Base-by-base conservation (phyloP, 2,888 invertebrate genomes). In the Metopia argyrocephala region DNA sequence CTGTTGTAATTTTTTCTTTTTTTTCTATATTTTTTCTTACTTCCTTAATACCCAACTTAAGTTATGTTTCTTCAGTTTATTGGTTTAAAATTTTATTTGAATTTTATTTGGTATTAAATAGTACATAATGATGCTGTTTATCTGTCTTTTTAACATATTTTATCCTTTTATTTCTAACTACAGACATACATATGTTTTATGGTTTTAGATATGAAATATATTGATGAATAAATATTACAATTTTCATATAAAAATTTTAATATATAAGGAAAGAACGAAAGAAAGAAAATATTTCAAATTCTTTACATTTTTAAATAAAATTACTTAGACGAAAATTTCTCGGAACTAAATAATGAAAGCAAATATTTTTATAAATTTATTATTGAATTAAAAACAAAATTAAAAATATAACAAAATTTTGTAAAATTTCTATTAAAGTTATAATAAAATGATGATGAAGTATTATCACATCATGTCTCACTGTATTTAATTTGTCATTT, bases 181-280 rank as follows among this genome's bases (percentile, higher is more conserved):
- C 21, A 50, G 28, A 25, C 18, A 48, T 56, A 25, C 62, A 31
- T 9, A 15, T 38, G 15, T 12, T 38, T 9, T 38, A 4, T 38
- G 3, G 38, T 64, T 27, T 65, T n/a, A 21, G 5, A 52, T 52
- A 7, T 25, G 18, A 48, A 57, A 76, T 62, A 20, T 69, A 25
- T 69, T 76, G 76, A 76, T 76, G 69, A 62, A 76, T 76, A 25
- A 69, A 64, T 56, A n/a, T 76, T 61, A 2, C 7, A 23, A 46
- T 7, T 54, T 59, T 68, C 9, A 31, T 15, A 1, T 3, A 46
- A n/a, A 28, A 21, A 28, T 31, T 28, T 50, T 65, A 9, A 7
- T 56, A 23, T 12, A 23, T 2, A 5, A 21, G 4, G 21, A 23
- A 21, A 23, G 15, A 23, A 15, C 38, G 3, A 7, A 2, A 21